Conservation (phyloP, 2,888 invertebrate genomes). For the Cephus runcator region DNA sequence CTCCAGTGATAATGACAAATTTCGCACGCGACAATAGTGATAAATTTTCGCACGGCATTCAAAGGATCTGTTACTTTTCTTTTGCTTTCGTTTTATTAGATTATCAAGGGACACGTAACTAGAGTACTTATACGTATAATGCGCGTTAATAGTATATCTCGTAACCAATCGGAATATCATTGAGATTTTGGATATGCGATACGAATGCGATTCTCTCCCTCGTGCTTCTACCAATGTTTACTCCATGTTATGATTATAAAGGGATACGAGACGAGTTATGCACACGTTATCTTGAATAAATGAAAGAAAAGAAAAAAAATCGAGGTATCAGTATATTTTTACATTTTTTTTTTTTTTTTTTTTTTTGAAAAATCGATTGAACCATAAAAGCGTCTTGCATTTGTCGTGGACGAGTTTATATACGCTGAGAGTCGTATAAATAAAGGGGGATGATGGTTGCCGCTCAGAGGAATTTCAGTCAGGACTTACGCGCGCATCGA, state of each 20-base stretch:
- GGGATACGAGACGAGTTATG: slow-evolving; percentile 31
- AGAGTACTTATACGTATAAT: neutral
- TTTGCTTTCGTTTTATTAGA: neutral
- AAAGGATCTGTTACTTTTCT: neutral
- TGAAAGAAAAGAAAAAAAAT: slow-evolving; percentile 13
- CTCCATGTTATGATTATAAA: slow-evolving; percentile 18
- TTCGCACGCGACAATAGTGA: neutral
- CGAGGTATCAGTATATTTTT: slow-evolving; percentile 16
- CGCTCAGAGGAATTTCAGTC: slow-evolving; percentile 40
- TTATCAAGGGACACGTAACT: neutral
- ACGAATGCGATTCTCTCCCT: neutral
- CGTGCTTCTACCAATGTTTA: neutral
- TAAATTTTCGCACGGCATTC: neutral
- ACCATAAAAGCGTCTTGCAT: neutral
- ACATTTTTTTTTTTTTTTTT: neutral
- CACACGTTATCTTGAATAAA: slow-evolving; percentile 32
- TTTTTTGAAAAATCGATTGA: neutral
- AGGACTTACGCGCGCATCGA: slow-evolving; percentile 35
- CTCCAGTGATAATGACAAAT: neutral
- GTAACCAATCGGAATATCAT: neutral
- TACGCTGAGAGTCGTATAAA: slow-evolving; percentile 6
- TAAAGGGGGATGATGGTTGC: slow-evolving; percentile 26
- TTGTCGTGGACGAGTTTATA: neutral
- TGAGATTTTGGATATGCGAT: neutral
- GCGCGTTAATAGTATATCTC: neutral